These are phyloP conservation scores for Hyphantria cunea DNA, from an alignment of 1,140 invertebrate species.

Conservation along the genomic window DNA sequence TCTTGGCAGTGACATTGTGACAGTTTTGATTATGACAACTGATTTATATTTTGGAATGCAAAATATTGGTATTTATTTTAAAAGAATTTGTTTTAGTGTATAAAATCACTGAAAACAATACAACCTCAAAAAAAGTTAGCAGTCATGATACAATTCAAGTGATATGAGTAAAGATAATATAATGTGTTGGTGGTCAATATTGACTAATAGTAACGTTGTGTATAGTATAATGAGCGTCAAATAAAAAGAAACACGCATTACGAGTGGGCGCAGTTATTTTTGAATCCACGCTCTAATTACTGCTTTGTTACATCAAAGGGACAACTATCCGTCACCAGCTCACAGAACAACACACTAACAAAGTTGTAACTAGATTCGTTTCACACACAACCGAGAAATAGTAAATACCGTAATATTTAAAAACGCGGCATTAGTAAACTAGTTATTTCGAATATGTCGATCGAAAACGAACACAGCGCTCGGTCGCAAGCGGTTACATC, in stretches of 20 bases:
- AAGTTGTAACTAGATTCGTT: conserved; percentile 55
- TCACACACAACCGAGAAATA: conserved; percentile 51
- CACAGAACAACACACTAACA: conserved; percentile 46
- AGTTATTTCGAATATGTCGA: conserved; percentile 26
- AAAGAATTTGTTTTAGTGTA: too few species aligned
- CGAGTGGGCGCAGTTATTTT: conserved; percentile 35
- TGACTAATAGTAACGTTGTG: background rate
- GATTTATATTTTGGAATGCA: too few species aligned
- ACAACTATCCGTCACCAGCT: conserved; percentile 39
- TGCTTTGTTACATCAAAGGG: conserved; percentile 38
- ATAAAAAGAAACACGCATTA: conserved; percentile 9
- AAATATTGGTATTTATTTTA: too few species aligned
- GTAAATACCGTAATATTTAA: conserved; percentile 28
- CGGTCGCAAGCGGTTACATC: conserved; percentile 45
- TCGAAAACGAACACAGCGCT: conserved; percentile 38
- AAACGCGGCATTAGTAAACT: conserved; percentile 21
- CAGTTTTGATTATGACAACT: too few species aligned
- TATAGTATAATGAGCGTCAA: conserved; percentile 17
- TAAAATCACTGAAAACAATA: too few species aligned
- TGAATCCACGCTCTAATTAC: conserved; percentile 47
- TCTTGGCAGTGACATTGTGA: too few species aligned
- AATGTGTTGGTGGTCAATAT: background rate
- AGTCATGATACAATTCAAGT: too few species aligned
- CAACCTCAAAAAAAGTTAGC: too few species aligned
- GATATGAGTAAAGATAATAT: too few species aligned